Base-by-base conservation (phyloP, 92 coral and sea anemone species). In the Bergia puertoricense region DNA sequence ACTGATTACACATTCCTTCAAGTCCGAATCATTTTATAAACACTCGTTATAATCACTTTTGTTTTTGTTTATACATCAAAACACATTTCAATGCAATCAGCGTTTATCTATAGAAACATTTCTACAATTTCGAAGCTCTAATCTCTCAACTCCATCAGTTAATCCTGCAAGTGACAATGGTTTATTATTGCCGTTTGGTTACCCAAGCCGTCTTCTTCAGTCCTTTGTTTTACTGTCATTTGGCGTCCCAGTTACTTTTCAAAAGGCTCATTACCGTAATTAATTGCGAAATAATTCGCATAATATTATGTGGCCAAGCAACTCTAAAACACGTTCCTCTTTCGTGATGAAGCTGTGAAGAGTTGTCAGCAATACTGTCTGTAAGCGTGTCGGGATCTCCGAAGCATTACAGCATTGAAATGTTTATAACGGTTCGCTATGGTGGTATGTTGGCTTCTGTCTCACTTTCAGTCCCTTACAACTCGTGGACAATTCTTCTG, bases 361-460 rank as follows among this genome's bases (percentile, higher is more conserved):
- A 40, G 56, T 30, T 22, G 46, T 46, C 59, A 54, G 59, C 59
- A 11, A 54, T 2, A 54, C 16, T 54, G 59, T 42, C 16, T 54
- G 59, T 42, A 46, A 36, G n/a, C 67, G 45, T 30, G 65, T 6
- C 30, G 30, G 8, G 40, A 69, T 8, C 1, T 84, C 40, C 54
- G 2, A 10, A 10, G 22, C 37, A 22, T 16, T 45, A 79, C 59
- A 40, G 59, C 15, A 18, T 56, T 23, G 40, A 37, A 23, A 97
- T 97, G 99, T 97, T 97, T 76, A 94, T 97, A 78, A 97, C 95
- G 0, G 97, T 97, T 16, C 93, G 92, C 85, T 97, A 76, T 88
- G 99, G 99, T 86, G 99, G 99, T 97, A 90, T 48, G 96, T 57
- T n/a, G 51, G 7, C 14, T 30, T 23, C 44, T n/a, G 20, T 40